phyloP scores from a whole-genome alignment of 2,888 invertebrate species.

The Sphaeridia pumilis region DNA sequence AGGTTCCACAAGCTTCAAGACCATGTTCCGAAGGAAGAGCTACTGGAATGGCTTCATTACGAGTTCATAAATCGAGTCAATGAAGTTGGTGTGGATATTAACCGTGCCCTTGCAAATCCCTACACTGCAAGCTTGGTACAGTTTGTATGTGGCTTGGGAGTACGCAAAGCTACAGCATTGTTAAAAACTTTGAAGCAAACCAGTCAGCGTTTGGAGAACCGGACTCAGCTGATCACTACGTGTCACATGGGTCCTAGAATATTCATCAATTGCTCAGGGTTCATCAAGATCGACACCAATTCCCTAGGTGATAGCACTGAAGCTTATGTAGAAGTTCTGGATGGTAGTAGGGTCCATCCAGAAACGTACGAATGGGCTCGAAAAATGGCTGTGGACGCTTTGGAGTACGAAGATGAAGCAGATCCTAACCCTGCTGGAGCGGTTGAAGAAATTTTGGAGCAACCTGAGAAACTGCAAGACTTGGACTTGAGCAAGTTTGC shows the following conservation, averaged over 20 bases:
- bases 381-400: conserved; percentile 98
- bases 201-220: conserved; percentile 81
- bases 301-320: conserved; percentile 88
- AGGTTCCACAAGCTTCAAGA: conserved; percentile 73
- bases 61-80: conserved; percentile 90
- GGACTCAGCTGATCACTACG: conserved; percentile 86
- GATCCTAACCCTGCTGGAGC: conserved; percentile 79
- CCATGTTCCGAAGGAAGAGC: conserved; percentile 60
- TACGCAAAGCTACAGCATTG: conserved; percentile 79
- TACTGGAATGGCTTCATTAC: conserved; percentile 69
- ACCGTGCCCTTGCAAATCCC: conserved; percentile 76
- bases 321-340: conserved; percentile 87
- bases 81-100: conserved; percentile 96
- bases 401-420: conserved; percentile 94
- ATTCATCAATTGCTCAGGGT: conserved; percentile 97
- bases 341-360: conserved; percentile 95
- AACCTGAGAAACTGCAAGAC: conserved; percentile 86
- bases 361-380: conserved; percentile 99
- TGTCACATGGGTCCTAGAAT: conserved; percentile 98
- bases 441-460: conserved; percentile 90
- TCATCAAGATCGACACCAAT: conserved; percentile 95
- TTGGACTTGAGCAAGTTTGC: conserved; percentile 97
- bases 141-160: conserved; percentile 93
- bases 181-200: conserved; percentile 78
- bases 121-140: conserved; percentile 82